These are phyloP conservation scores for Ostrea denselamellosa DNA, from an alignment of 1,140 invertebrate genomes.

Conservation along the genomic window DNA sequence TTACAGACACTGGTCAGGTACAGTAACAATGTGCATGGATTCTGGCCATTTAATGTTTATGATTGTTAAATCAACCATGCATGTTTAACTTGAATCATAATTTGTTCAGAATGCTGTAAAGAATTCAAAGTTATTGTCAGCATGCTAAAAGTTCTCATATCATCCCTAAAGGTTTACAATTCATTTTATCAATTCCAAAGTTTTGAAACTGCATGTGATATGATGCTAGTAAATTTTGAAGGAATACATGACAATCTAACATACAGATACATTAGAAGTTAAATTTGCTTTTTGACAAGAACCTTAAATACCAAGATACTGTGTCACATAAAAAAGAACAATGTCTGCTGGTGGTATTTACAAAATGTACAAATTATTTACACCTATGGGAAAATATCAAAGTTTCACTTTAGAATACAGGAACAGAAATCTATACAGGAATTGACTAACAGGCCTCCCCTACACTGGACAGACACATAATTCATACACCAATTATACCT, in stretches of 20 bases:
- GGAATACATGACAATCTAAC: not conserved
- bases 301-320: not conserved
- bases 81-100: not conserved
- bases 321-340: not conserved
- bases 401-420: not conserved
- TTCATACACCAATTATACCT: conserved; percentile 13
- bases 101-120: not conserved
- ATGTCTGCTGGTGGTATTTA: too few relatives aligned
- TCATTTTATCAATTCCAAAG: too few relatives aligned
- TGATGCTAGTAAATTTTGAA: not conserved
- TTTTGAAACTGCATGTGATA: too few relatives aligned
- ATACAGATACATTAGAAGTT: too few relatives aligned
- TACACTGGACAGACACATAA: not conserved
- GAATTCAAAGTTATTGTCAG: not conserved
- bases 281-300: too few relatives aligned
- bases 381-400: too few relatives aligned
- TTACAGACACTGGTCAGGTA: too few relatives aligned
- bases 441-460: not conserved
- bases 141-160: not conserved
- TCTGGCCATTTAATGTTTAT: too few relatives aligned
- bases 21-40: too few relatives aligned
- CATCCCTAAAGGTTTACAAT: too few relatives aligned
- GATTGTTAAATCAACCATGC: not conserved
- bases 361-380: too few relatives aligned
- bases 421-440: not conserved